phyloP scores from a whole-genome alignment of 2,888 invertebrate species.

The Omphaloscelis lunosa region DNA sequence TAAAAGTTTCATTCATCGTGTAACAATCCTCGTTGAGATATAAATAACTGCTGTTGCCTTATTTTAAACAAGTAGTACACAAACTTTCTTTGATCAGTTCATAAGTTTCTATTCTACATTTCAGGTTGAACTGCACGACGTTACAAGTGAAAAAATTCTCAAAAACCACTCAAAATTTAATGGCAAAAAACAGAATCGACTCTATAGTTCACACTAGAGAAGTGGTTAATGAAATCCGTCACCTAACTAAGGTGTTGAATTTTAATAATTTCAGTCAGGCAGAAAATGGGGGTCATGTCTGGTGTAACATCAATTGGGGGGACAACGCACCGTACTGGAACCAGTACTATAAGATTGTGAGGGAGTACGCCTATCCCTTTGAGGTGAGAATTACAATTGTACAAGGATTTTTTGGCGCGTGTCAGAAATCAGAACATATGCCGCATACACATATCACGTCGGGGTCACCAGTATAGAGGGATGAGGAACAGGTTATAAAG shows the following conservation, averaged over 20 bases:
- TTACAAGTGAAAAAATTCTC: slow-evolving; percentile 85
- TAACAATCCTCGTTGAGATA: not conserved
- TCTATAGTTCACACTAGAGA: slow-evolving; percentile 79
- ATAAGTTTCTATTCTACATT: slow-evolving; percentile 55
- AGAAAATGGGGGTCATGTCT: slow-evolving; percentile 67
- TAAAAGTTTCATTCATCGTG: not conserved
- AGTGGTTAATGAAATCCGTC: slow-evolving; percentile 82
- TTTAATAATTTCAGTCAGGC: slow-evolving; percentile 72
- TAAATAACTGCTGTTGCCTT: not conserved
- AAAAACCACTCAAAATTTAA: slow-evolving; percentile 81
- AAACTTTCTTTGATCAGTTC: not conserved
- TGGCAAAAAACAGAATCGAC: slow-evolving; percentile 82
- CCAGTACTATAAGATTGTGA: slow-evolving; percentile 84
- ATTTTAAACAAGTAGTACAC: not conserved
- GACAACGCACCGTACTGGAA: slow-evolving; percentile 88
- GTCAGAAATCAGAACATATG: not conserved
- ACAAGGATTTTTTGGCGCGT: not conserved
- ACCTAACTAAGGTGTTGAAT: slow-evolving; percentile 82
- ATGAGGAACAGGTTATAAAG: too few species aligned
- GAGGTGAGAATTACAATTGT: slow-evolving; percentile 75
- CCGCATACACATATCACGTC: not conserved
- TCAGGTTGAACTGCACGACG: slow-evolving; percentile 85
- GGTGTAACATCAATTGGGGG: slow-evolving; percentile 88
- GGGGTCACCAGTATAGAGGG: too few species aligned
- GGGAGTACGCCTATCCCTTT: slow-evolving; percentile 84